Percentiles rank a stretch among this genome's conserved stretches.
These are phyloP conservation scores for Phyllotreta cruciferae DNA, from an alignment of 2,888 invertebrate species.

Conservation along the genomic window DNA sequence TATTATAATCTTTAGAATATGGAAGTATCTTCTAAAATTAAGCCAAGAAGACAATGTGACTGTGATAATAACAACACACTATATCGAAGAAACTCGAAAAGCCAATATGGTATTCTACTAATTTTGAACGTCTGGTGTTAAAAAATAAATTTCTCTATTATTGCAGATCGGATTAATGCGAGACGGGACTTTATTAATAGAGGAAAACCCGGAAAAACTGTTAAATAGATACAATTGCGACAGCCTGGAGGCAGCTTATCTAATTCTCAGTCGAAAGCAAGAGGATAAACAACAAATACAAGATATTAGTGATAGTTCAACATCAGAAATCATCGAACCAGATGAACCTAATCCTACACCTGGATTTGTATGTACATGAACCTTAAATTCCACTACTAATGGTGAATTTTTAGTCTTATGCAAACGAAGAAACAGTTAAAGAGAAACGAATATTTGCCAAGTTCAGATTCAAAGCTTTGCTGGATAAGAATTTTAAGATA, in stretches of 20 bases:
- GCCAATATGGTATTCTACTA: slow-evolving; percentile 70
- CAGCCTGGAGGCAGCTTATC: slow-evolving; percentile 85
- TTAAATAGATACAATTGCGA: slow-evolving; percentile 71
- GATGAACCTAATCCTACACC: background rate
- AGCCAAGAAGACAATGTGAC: slow-evolving; percentile 74
- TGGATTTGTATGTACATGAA: background rate
- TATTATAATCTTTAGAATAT: slow-evolving; percentile 73
- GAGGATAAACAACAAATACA: slow-evolving; percentile 49
- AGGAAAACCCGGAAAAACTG: slow-evolving; percentile 78
- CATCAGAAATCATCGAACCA: background rate
- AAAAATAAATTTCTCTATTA: slow-evolving; percentile 9
- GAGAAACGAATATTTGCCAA: slow-evolving; percentile 11
- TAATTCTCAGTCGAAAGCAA: slow-evolving; percentile 75
- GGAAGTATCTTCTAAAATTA: slow-evolving; percentile 80
- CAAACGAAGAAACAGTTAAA: background rate
- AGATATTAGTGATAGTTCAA: background rate
- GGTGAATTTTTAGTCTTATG: too few relatives aligned
- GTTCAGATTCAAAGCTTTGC: slow-evolving; percentile 25
- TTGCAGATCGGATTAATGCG: slow-evolving; percentile 86
- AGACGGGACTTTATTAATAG: slow-evolving; percentile 82
- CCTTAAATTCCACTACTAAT: too few relatives aligned
- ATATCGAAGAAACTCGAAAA: slow-evolving; percentile 89
- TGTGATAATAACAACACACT: slow-evolving; percentile 92
- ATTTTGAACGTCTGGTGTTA: background rate
- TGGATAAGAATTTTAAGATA: slow-evolving; percentile 37